Base-by-base conservation (phyloP, 1,140 invertebrate genomes). In the Calephelis virginiensis region DNA sequence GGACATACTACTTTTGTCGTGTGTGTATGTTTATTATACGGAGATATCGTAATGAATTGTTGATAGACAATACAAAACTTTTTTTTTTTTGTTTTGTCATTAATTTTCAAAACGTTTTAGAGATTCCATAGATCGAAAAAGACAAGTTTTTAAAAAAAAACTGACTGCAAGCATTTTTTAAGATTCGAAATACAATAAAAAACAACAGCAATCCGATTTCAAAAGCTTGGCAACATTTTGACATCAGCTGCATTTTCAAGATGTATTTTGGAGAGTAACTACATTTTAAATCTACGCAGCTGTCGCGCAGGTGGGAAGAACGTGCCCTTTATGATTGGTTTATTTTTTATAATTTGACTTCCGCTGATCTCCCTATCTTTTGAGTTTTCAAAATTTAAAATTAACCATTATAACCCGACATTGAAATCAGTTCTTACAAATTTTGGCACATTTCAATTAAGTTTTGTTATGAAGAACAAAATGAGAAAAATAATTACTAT, bases 301-400 rank as follows among this genome's bases (percentile, higher is more conserved):
- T 90, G 86, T 74, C 71, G 56, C 72, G 78, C 86, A 89, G 85
- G 85, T 89, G 86, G 73, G 63, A 61, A 74, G 80, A 79, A 74
- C 83, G 87, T 88, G 85, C 83, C 76, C 62, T 78, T 82, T 81
- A 76, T 71, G 73, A 82, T 82, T 80, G 70, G 75, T 64, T 71
- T 72, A 74, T 80, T 77, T 85, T 78, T 80, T 75, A 71, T 13
- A 38, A 64, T 64, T 49, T 11, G 38, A 53, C 63, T 53, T 53
- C 50, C 50, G 13, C 70, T 13, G 37, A n/a, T 38, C 28, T 43
- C 49, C 45, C 66, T 64, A 68, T 69, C 64, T 68, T 64, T 53
- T 53, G 9, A 11, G 10, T 11, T 53, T 53, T 53, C 17, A 53
- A 5, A 6, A 53, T 48, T 48, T n/a, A 48, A 56, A 37, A 6